Evolutionary conservation across 2,797 vertebrate species (phyloP), one percentile per base, ranked within the genome.

Genomic region (Rhinogobio ventralis): DNA sequence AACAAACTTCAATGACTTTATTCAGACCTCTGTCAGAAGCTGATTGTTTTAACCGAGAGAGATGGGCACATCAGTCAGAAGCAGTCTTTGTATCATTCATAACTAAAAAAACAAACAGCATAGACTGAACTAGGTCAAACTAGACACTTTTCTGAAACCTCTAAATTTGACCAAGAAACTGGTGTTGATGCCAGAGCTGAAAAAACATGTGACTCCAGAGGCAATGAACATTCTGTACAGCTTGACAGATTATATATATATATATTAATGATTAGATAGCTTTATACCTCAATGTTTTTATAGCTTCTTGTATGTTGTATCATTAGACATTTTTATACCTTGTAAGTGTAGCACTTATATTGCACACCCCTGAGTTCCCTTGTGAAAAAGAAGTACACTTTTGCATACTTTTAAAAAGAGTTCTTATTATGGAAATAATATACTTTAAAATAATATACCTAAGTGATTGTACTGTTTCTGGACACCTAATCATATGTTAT

Each of bases 181-280:
- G 57, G 19, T 36, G 30, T 57, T 39, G 30, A 57, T 20, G 33
- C 11, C 42, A 3, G 53, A 76, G 2, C 71, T 73, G 46, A 73
- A 28, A 71, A 64, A 25, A 45, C n/a, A 45, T n/a, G n/a, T n/a
- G n/a, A n/a, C n/a, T n/a, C 39, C 57, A 79, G 57, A 79, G 15
- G 60, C 57, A 42, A 25, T 62, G 3, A 13, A 64, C 39, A 51
- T 42, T 20, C 9, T 73, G 45, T 49, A 28, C n/a, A 17, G 75
- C 23, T 78, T 45, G 36, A 77, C 51, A 45, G n/a, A 15, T 42
- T 69, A 42, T 46, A 42, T 64, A 20, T 20, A 49, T 53, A 53
- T 53, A 53, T 53, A 20, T 53, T n/a, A n/a, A n/a, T n/a, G n/a
- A n/a, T n/a, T n/a, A n/a, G n/a, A 7, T 62, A 69, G n/a, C 33